Evolutionary conservation across 2,113 vertebrate genomes (phyloP).

Genomic region (Mystacornis crossleyi): DNA sequence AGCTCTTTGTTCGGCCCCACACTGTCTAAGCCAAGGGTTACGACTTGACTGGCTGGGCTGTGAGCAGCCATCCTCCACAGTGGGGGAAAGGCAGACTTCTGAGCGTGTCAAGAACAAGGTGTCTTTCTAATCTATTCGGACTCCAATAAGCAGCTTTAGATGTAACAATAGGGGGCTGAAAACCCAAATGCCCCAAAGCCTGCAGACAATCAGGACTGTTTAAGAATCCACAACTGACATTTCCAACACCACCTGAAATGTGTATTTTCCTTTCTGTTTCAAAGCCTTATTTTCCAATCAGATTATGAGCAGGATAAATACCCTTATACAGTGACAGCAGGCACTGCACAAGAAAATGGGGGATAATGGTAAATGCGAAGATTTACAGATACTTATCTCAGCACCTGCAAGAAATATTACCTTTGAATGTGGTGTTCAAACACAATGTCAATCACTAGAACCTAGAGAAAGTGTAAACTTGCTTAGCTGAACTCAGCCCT

Average conservation of each 20-base stretch:
- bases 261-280: conserved; percentile 59
- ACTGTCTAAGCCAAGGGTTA: conserved; percentile 36
- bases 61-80: background rate
- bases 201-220: conserved; percentile 54
- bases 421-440: conserved; percentile 52
- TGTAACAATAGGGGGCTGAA: conserved; percentile 59
- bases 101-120: conserved; percentile 41
- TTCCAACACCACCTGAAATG: conserved; percentile 54
- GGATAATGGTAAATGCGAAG: conserved; percentile 68
- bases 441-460: conserved; percentile 23
- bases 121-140: conserved; percentile 36
- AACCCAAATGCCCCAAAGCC: conserved; percentile 52
- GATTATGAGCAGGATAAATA: conserved; percentile 62
- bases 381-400: conserved; percentile 70
- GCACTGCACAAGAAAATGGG: conserved; percentile 65
- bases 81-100: background rate
- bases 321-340: conserved; percentile 53
- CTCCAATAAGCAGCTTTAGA: conserved; percentile 58
- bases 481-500: background rate
- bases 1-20: background rate
- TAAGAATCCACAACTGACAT: conserved; percentile 50
- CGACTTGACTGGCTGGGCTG: conserved; percentile 27
- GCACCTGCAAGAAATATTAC: conserved; percentile 63
- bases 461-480: conserved; percentile 22
- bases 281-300: conserved; percentile 64